phyloP scores from a whole-genome alignment of 2,113 vertebrate genomes.

The Carettochelys insculpta region DNA sequence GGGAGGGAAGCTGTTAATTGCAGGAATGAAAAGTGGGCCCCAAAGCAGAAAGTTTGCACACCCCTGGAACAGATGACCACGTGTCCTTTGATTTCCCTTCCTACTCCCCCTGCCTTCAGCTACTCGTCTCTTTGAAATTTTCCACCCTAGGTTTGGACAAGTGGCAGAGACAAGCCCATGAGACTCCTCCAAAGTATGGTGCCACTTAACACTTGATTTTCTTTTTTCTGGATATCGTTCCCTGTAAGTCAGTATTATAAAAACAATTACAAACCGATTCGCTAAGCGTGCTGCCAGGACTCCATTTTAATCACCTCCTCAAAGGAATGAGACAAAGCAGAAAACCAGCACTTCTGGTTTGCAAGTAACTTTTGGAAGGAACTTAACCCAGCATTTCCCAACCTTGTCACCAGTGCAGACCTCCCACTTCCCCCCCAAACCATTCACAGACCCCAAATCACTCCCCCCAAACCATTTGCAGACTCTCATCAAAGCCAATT shows the following conservation, averaged over 20 bases:
- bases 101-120: not conserved
- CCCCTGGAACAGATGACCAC: not conserved
- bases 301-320: not conserved
- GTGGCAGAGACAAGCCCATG: not conserved
- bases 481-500: too few relatives aligned
- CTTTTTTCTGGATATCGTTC: not conserved
- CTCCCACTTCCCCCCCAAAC: too few relatives aligned
- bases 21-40: too few relatives aligned
- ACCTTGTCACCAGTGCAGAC: too few relatives aligned
- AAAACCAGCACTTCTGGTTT: not conserved
- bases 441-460: too few relatives aligned
- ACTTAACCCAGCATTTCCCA: not conserved
- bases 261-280: not conserved
- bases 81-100: not conserved
- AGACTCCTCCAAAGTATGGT: not conserved
- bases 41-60: too few relatives aligned
- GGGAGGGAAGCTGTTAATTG: too few relatives aligned
- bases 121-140: not conserved
- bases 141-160: not conserved
- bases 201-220: not conserved
- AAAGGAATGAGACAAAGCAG: not conserved
- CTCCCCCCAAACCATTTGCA: too few relatives aligned
- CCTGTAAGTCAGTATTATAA: not conserved
- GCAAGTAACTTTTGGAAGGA: not conserved
- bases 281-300: rapidly evolving